These are phyloP conservation scores for Triops cancriformis DNA, from an alignment of 1,140 invertebrate species.

Conservation along the genomic window DNA sequence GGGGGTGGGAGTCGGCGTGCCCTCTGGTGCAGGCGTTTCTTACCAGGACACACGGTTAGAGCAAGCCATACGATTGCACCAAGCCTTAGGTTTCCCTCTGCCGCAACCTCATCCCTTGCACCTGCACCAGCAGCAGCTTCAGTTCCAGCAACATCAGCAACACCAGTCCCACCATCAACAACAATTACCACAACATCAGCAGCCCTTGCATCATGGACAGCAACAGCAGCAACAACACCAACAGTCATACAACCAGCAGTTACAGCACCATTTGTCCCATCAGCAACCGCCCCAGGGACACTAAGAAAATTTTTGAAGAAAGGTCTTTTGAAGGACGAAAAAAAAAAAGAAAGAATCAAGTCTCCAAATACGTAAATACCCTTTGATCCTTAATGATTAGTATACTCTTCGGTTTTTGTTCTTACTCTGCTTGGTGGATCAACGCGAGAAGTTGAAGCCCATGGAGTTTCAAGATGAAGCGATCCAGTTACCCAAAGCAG, in stretches of 20 bases:
- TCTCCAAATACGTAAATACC: constrained; percentile 14
- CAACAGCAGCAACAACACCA: constrained; percentile 15
- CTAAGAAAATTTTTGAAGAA: neutral
- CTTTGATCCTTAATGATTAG: neutral
- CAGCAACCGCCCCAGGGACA: constrained; percentile 18
- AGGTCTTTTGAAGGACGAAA: neutral
- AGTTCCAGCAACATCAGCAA: constrained; percentile 24
- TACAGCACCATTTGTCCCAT: constrained; percentile 21
- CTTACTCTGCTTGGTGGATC: neutral
- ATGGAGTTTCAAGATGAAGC: neutral
- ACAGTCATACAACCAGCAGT: constrained; percentile 18
- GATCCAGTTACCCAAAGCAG: neutral
- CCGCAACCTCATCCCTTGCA: constrained; percentile 41
- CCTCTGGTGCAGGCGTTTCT: constrained; percentile 29
- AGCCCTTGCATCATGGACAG: constrained; percentile 20
- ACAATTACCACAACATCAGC: constrained; percentile 23
- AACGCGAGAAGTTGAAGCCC: neutral
- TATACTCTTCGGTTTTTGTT: neutral
- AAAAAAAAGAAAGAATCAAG: neutral
- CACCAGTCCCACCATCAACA: constrained; percentile 26
- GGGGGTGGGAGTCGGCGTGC: constrained; percentile 41
- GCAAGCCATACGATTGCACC: constrained; percentile 66
- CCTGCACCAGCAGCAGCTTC: constrained; percentile 26
- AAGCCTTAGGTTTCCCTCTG: constrained; percentile 54
- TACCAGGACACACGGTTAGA: constrained; percentile 48